Percentiles rank a stretch among this genome's conserved stretches.
phyloP scores from a whole-genome alignment of 2,888 invertebrate genomes.

The Scaptomyza caliginosa region DNA sequence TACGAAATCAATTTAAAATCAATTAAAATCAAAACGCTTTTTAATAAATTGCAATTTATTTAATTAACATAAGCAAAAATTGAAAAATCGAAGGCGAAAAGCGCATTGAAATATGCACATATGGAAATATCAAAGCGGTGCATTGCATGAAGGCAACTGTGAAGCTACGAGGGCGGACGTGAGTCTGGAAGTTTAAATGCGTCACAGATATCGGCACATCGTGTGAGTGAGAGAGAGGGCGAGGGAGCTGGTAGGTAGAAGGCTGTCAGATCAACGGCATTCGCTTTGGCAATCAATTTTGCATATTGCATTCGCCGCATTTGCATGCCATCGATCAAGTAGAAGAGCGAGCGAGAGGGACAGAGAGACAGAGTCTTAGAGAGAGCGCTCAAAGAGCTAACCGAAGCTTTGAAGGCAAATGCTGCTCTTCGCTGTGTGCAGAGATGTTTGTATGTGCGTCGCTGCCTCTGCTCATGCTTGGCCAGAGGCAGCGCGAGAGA shows the following conservation, averaged over 20 bases:
- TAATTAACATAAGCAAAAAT: conserved; percentile 51
- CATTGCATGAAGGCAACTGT: conserved; percentile 13
- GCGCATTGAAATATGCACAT: conserved; percentile 43
- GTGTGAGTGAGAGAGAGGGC: neutral
- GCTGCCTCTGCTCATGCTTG: conserved; percentile 41
- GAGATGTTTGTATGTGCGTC: conserved; percentile 28
- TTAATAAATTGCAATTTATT: conserved; percentile 76
- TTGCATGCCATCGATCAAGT: conserved; percentile 46
- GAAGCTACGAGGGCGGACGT: neutral
- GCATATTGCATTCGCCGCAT: conserved; percentile 48
- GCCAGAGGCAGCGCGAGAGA: conserved; percentile 44
- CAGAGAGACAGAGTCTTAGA: conserved; percentile 16
- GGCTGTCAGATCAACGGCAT: conserved; percentile 52
- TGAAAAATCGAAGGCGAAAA: conserved; percentile 59
- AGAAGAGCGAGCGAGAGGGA: conserved; percentile 14
- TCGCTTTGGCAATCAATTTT: conserved; percentile 49
- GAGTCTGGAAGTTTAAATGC: conserved; percentile 48
- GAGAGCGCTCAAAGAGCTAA: conserved; percentile 25
- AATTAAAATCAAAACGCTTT: conserved; percentile 76
- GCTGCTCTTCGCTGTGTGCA: conserved; percentile 37
- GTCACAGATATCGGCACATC: conserved; percentile 45
- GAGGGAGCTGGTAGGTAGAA: conserved; percentile 8
- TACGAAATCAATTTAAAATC: conserved; percentile 65
- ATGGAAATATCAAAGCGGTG: conserved; percentile 46
- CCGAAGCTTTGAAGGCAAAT: conserved; percentile 30